Percentiles rank a stretch among this genome's conserved stretches.
Evolutionary conservation across 2,888 invertebrate species (phyloP).

Genomic region (Nemurella pictetii): DNA sequence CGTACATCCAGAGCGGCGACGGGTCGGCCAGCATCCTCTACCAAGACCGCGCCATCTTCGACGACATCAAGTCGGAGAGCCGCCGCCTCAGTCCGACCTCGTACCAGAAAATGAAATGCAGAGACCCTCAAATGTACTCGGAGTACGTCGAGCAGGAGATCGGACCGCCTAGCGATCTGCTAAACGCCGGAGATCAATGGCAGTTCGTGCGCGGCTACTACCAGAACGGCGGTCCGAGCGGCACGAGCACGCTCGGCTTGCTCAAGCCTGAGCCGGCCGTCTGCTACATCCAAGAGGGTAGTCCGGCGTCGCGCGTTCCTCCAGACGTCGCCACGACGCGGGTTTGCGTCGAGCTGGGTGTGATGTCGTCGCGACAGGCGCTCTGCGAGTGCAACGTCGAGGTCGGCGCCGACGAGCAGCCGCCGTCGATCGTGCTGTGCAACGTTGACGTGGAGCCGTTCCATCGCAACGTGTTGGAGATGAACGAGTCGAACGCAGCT

Average conservation of each 20-base stretch:
- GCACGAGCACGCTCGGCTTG: constrained; percentile 27
- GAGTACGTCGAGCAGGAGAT: constrained; percentile 39
- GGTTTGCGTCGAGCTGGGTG: constrained; percentile 62
- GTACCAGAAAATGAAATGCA: constrained; percentile 45
- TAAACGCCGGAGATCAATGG: constrained; percentile 34
- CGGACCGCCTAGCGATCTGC: neutral
- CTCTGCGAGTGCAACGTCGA: constrained; percentile 17
- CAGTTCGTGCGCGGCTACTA: constrained; percentile 38
- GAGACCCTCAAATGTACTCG: constrained; percentile 34
- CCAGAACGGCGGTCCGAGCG: constrained; percentile 16
- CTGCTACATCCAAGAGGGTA: constrained; percentile 40
- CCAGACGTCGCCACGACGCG: constrained; percentile 55
- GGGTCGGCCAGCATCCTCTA: constrained; percentile 33
- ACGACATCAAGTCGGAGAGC: neutral
- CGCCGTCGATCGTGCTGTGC: constrained; percentile 49
- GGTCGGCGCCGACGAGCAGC: constrained; percentile 36
- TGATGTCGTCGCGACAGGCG: constrained; percentile 42
- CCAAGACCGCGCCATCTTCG: neutral
- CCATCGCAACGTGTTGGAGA: constrained; percentile 42
- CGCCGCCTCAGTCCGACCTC: constrained; percentile 53
- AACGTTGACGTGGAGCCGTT: constrained; percentile 49
- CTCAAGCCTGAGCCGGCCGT: constrained; percentile 41
- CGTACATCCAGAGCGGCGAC: constrained; percentile 47
- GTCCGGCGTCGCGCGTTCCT: constrained; percentile 47
- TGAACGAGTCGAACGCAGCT: constrained; percentile 42